Percentiles rank a stretch among this genome's conserved stretches.
Conservation (phyloP, 64 coral and sea anemone species). For the Pocillopora verrucosa region DNA sequence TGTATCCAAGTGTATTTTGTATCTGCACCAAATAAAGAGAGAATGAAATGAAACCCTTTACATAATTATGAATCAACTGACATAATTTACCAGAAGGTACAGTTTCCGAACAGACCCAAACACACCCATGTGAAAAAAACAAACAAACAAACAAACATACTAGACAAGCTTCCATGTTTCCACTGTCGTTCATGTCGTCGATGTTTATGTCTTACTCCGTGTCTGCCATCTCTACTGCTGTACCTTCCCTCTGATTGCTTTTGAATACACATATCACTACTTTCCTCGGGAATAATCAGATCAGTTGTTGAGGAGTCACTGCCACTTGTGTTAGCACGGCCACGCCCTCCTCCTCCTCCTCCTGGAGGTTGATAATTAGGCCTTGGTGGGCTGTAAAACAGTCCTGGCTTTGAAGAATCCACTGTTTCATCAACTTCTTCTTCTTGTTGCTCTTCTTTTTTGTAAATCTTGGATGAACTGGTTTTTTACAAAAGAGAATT, state of each 20-base stretch:
- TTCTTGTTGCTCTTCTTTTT: neutral
- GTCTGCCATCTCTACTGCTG: constrained; percentile 4
- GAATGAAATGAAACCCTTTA: neutral
- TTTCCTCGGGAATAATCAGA: constrained; percentile 58
- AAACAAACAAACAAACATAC: neutral
- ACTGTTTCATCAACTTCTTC: constrained; percentile 4
- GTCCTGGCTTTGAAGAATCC: neutral
- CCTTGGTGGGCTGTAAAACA: constrained; percentile 47
- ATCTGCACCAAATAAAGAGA: constrained; percentile 1
- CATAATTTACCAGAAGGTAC: neutral
- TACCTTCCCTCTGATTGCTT: constrained; percentile 11
- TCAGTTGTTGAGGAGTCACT: constrained; percentile 39
- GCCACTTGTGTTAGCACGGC: neutral
- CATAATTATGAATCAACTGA: neutral
- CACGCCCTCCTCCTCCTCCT: neutral
- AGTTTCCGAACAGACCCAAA: too few relatives aligned
- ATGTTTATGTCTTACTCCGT: constrained; percentile 5
- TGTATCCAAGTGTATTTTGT: constrained; percentile 12
- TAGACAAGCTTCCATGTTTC: neutral
- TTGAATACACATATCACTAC: constrained; percentile 4
- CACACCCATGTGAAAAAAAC: neutral
- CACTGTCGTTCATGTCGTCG: neutral
- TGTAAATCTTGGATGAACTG: neutral
- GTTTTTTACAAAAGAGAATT: neutral
- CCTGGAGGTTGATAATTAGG: neutral